Conservation (phyloP, 2,113 vertebrate genomes). For the Percopsis transmontana region DNA sequence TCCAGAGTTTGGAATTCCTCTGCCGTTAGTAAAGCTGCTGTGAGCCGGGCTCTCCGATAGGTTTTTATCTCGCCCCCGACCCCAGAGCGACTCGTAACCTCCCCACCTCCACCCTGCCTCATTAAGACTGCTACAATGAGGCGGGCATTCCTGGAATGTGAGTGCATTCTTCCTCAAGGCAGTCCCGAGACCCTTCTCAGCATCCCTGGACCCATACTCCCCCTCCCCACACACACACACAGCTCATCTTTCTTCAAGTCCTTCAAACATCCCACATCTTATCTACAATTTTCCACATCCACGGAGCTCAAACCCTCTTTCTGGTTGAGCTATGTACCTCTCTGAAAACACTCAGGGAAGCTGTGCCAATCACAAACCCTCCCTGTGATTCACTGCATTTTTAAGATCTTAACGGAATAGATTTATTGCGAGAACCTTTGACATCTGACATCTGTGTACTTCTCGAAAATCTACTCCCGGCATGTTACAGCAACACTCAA, state of each 20-base stretch:
- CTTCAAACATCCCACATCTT: constrained; percentile 13
- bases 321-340: constrained; percentile 12
- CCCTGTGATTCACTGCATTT: constrained; percentile 22
- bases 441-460: background rate
- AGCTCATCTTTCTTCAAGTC: background rate
- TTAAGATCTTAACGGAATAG: constrained; percentile 1
- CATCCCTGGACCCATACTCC: constrained; percentile 5
- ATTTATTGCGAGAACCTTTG: constrained; percentile 20
- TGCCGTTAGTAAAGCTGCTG: constrained; percentile 51
- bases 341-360: constrained; percentile 11
- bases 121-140: constrained; percentile 66
- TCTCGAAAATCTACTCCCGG: background rate
- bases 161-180: constrained; percentile 38
- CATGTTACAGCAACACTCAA: too few relatives aligned
- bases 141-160: constrained; percentile 65
- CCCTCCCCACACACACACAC: background rate
- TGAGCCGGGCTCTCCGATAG: constrained; percentile 8
- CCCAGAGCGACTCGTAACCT: background rate
- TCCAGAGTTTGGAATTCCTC: constrained; percentile 60
- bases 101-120: constrained; percentile 41
- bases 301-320: background rate
- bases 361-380: constrained; percentile 49
- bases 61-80: constrained; percentile 36
- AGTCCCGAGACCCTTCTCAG: constrained; percentile 40
- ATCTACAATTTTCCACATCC: background rate